A percentile compares a stretch with the other conserved stretches of the same genome.
Evolutionary conservation across 2,113 vertebrate species (phyloP).

Genomic region (Caranx ignobilis): DNA sequence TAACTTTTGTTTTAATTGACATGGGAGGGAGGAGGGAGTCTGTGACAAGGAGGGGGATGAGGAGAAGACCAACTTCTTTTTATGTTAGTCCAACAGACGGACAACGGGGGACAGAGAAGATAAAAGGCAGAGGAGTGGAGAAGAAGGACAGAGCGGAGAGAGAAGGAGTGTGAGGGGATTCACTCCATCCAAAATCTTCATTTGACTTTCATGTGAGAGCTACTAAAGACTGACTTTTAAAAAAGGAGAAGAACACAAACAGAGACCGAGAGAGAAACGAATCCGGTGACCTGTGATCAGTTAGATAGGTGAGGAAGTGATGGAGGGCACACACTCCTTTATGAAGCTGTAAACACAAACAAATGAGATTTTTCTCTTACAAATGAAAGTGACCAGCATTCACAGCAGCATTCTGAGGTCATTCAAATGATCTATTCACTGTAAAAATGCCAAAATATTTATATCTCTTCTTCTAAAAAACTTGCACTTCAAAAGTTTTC

Average conservation of each 20-base stretch:
- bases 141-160: not conserved
- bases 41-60: not conserved
- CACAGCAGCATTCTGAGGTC: not conserved
- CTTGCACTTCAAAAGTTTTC: not conserved
- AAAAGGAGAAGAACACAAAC: slow-evolving; percentile 20
- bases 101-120: not conserved
- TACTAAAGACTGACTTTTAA: slow-evolving; percentile 42
- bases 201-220: slow-evolving; percentile 56
- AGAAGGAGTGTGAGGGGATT: not conserved
- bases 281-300: slow-evolving; percentile 38
- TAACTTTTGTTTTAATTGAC: slow-evolving; percentile 64
- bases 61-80: not conserved
- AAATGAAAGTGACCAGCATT: not conserved
- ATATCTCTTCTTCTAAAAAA: not conserved
- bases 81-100: slow-evolving; percentile 12
- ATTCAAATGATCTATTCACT: not conserved
- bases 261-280: slow-evolving; percentile 1
- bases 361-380: not conserved
- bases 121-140: not conserved
- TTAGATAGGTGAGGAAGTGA: slow-evolving; percentile 2
- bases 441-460: not conserved
- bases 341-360: slow-evolving; percentile 2
- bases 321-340: slow-evolving; percentile 3
- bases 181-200: slow-evolving; percentile 14
- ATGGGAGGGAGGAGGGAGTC: not conserved